Evolutionary conservation across 2,888 invertebrate genomes (phyloP).

Genomic region (Globia sparganii): DNA sequence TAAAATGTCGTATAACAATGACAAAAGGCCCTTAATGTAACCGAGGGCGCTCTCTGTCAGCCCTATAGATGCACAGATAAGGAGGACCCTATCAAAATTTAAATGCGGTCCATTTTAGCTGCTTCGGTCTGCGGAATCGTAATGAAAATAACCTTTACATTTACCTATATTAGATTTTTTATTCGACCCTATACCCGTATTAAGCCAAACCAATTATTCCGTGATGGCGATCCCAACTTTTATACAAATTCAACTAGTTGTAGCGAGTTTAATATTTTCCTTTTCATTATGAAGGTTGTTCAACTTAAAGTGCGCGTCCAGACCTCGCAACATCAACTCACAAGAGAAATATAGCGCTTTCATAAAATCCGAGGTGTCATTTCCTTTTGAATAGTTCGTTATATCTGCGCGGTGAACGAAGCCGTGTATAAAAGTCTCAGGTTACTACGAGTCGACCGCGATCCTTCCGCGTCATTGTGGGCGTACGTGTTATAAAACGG

Average conservation of each 20-base stretch:
- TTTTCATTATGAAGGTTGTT: conserved; percentile 40
- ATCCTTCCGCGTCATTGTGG: conserved; percentile 69
- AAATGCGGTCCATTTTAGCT: conserved; percentile 76
- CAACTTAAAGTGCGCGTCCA: conserved; percentile 56
- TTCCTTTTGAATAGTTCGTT: conserved; percentile 86
- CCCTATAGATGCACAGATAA: conserved; percentile 77
- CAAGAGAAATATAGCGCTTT: conserved; percentile 77
- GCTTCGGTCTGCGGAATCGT: conserved; percentile 68
- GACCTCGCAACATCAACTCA: conserved; percentile 62
- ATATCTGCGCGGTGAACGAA: conserved; percentile 74
- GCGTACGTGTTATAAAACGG: conserved; percentile 76
- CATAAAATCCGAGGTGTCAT: conserved; percentile 85
- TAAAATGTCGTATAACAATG: conserved; percentile 77
- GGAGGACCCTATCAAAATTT: conserved; percentile 77
- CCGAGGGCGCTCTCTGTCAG: conserved; percentile 70
- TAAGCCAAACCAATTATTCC: conserved; percentile 64
- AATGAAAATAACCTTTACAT: conserved; percentile 77
- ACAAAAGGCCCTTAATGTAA: conserved; percentile 72
- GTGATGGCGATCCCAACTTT: conserved; percentile 59
- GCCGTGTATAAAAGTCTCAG: conserved; percentile 77
- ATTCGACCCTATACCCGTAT: conserved; percentile 67
- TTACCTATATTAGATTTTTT: conserved; percentile 70
- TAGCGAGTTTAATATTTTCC: conserved; percentile 34
- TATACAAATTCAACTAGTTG: conserved; percentile 45
- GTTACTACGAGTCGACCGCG: conserved; percentile 76